Evolutionary conservation across 35 echinoderm and acorn worm genomes (phyloP).

Genomic region (Apostichopus parvimensis): DNA sequence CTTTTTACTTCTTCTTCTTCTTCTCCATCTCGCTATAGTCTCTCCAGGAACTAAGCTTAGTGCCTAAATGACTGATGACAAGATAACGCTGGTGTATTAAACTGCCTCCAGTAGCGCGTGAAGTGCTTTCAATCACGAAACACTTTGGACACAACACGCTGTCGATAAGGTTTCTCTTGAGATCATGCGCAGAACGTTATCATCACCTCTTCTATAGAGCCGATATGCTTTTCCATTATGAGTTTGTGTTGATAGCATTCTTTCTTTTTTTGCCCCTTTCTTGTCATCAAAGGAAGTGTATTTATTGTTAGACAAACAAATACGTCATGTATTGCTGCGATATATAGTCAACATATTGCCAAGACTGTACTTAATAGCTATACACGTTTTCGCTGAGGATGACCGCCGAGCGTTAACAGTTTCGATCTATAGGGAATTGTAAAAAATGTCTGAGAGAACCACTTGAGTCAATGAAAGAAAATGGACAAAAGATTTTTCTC

Average conservation of each 20-base stretch:
- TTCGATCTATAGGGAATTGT: neutral
- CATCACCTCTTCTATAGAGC: neutral
- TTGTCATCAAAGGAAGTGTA: constrained; percentile 2
- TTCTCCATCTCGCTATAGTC: neutral
- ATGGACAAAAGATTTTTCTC: neutral
- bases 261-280: neutral
- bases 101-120: constrained; percentile 31
- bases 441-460: neutral
- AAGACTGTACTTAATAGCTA: neutral
- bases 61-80: constrained; percentile 38
- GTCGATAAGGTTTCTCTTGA: neutral
- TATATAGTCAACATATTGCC: neutral
- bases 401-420: neutral
- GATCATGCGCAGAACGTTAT: neutral
- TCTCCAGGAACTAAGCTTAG: constrained; percentile 15
- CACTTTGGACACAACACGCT: constrained; percentile 1
- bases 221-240: neutral
- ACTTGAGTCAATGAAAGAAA: neutral
- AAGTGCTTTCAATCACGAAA: constrained; percentile 42
- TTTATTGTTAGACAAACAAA: constrained; percentile 38
- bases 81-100: neutral
- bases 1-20: neutral
- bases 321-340: neutral
- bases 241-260: neutral
- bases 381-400: neutral